Percentiles rank a stretch among this genome's conserved stretches.
These are phyloP conservation scores for Macrophya alboannulata DNA, from an alignment of 2,888 invertebrate species.

Conservation along the genomic window DNA sequence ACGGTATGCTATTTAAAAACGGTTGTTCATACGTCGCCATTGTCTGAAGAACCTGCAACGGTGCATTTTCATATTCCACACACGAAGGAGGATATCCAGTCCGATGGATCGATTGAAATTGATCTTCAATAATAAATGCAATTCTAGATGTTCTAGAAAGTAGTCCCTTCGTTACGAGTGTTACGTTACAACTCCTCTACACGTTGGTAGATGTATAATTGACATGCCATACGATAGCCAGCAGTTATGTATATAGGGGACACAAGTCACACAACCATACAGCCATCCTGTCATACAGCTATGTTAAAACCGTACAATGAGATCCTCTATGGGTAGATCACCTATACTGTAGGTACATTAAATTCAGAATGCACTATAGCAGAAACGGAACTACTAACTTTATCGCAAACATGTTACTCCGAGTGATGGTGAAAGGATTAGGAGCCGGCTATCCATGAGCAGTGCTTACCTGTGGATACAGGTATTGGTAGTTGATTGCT, in stretches of 20 bases:
- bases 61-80: neutral
- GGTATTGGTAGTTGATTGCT: constrained; percentile 20
- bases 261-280: constrained; percentile 2
- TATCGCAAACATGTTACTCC: constrained; percentile 37
- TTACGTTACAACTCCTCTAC: constrained; percentile 28
- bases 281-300: constrained; percentile 1
- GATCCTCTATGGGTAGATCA: constrained; percentile 47
- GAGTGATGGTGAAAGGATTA: constrained; percentile 49
- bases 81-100: neutral
- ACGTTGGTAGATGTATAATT: neutral
- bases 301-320: constrained; percentile 41
- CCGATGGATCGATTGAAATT: constrained; percentile 3
- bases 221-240: constrained; percentile 14
- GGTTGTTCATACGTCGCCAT: neutral
- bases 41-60: neutral
- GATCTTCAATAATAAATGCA: neutral
- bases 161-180: constrained; percentile 14
- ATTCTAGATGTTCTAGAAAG: constrained; percentile 36
- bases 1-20: neutral
- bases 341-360: neutral
- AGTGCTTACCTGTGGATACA: constrained; percentile 26
- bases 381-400: constrained; percentile 39
- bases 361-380: constrained; percentile 17
- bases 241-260: neutral
- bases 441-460: constrained; percentile 31